Conservation (phyloP, 2,797 vertebrate genomes). For the Hoplostethus mediterraneus region DNA sequence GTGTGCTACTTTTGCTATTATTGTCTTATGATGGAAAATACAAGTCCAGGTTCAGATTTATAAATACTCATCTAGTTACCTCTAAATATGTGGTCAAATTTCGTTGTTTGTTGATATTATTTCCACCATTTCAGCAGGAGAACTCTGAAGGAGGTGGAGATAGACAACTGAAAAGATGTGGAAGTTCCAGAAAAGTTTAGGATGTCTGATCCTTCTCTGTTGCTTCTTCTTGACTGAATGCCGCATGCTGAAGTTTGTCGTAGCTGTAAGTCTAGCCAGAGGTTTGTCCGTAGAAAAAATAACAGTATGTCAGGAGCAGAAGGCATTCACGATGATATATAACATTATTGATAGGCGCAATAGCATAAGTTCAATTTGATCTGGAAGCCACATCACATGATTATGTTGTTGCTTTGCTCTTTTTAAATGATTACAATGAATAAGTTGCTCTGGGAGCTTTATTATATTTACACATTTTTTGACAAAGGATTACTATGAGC, state of each 20-base stretch:
- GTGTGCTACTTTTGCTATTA: background rate
- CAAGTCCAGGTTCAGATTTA: background rate
- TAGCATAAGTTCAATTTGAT: slow-evolving; percentile 31
- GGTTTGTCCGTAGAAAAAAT: background rate
- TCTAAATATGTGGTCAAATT: background rate
- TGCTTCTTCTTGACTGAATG: slow-evolving; percentile 56
- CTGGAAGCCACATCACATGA: slow-evolving; percentile 31
- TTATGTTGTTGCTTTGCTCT: slow-evolving; percentile 23
- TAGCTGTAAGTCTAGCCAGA: slow-evolving; percentile 69
- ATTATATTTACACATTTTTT: slow-evolving; percentile 65
- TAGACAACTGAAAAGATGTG: slow-evolving; percentile 53
- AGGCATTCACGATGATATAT: slow-evolving; percentile 10
- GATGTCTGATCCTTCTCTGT: slow-evolving; percentile 61
- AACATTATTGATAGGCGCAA: slow-evolving; percentile 5
- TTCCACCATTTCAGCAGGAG: background rate
- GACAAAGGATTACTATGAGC: slow-evolving; percentile 74
- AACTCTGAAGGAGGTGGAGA: slow-evolving; percentile 23
- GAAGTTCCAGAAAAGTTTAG: slow-evolving; percentile 37
- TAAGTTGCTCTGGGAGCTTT: slow-evolving; percentile 59
- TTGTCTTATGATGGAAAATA: background rate
- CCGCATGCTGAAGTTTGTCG: slow-evolving; percentile 78
- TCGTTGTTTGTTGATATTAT: background rate
- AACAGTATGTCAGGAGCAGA: background rate
- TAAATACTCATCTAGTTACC: background rate
- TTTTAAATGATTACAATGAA: slow-evolving; percentile 47